Evolutionary conservation across 2,113 vertebrate species (phyloP).

Genomic region (Misgurnus anguillicaudatus): DNA sequence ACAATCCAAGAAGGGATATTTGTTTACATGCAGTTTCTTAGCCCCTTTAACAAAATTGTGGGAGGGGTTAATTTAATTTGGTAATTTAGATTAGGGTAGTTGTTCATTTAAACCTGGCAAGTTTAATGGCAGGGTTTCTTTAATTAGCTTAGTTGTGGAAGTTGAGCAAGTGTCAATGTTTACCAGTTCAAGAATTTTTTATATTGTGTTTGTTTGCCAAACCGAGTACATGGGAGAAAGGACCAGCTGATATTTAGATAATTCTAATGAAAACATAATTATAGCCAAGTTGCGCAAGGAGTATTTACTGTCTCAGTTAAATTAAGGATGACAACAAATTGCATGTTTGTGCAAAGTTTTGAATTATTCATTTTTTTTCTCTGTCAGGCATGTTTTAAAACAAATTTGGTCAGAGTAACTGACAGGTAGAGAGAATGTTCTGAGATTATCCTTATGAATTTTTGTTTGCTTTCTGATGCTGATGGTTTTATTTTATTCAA

Average conservation of each 20-base stretch:
- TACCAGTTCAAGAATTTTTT: too few relatives aligned
- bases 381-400: slow-evolving; percentile 1
- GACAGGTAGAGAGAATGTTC: background rate
- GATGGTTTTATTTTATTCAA: background rate
- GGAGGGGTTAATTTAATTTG: too few relatives aligned
- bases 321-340: slow-evolving; percentile 19
- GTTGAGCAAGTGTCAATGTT: too few relatives aligned
- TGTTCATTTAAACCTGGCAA: too few relatives aligned
- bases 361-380: background rate
- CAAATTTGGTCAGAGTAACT: background rate
- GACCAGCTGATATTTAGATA: slow-evolving; percentile 12
- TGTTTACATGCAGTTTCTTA: too few relatives aligned
- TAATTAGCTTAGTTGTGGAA: too few relatives aligned
- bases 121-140: too few relatives aligned
- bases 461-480: background rate
- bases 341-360: slow-evolving; percentile 4
- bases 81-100: too few relatives aligned
- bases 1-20: too few relatives aligned
- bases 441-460: background rate
- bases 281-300: slow-evolving; percentile 5
- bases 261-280: slow-evolving; percentile 24
- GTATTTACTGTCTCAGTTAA: background rate
- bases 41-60: too few relatives aligned
- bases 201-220: too few relatives aligned
- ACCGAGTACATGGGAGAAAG: too few relatives aligned